These are phyloP conservation scores for Gymnoscelis rufifasciata DNA, from an alignment of 2,888 invertebrate genomes.

Conservation along the genomic window DNA sequence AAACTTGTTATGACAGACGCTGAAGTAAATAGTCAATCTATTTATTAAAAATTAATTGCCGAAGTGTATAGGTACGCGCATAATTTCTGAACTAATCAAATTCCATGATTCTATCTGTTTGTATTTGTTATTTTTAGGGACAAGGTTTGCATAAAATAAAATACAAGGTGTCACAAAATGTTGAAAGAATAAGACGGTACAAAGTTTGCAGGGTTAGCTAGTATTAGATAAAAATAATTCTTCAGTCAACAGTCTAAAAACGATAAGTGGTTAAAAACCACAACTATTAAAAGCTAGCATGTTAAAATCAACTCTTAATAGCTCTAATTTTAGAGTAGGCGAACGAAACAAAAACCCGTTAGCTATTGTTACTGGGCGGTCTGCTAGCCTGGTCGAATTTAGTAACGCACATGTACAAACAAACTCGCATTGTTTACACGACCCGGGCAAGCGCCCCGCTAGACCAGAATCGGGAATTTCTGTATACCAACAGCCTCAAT, in stretches of 20 bases:
- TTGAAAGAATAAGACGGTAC: no score
- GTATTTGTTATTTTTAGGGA: no score
- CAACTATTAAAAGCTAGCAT: conserved; percentile 12
- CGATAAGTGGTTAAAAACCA: conserved; percentile 12
- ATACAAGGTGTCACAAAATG: no score
- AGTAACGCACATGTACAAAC: conserved; percentile 77
- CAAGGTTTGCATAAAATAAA: no score
- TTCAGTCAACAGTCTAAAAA: conserved; percentile 1
- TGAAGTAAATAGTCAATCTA: no score
- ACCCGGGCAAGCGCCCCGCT: conserved; percentile 33
- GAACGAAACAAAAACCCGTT: conserved; percentile 66
- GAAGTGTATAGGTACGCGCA: no score
- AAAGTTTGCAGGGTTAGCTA: no score
- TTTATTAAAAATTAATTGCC: no score
- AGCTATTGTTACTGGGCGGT: conserved; percentile 70
- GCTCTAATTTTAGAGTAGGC: conserved; percentile 56
- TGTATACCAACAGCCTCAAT: conserved; percentile 7
- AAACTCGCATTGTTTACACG: conserved; percentile 70
- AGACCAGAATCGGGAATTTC: conserved; percentile 33
- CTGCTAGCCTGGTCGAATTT: conserved; percentile 68
- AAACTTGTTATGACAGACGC: no score
- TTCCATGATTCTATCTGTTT: no score
- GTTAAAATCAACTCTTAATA: conserved; percentile 20
- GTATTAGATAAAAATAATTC: not conserved
- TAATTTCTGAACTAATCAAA: no score